These are phyloP conservation scores for Drosophila sp. DNA, from an alignment of 1,140 invertebrate species.

Conservation along the genomic window DNA sequence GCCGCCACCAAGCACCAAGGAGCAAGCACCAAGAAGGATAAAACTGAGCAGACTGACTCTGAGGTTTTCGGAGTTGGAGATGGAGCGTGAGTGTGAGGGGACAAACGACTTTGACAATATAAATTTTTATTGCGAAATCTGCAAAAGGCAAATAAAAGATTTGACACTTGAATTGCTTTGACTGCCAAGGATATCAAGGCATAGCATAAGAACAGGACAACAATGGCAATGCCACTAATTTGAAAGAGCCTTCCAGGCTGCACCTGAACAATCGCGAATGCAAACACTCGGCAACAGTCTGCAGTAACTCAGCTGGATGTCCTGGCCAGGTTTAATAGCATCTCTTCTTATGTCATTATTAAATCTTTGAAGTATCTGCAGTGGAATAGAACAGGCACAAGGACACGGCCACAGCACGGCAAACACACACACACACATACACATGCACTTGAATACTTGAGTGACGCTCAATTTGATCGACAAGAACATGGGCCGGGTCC, in stretches of 20 bases:
- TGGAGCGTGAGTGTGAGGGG: neutral
- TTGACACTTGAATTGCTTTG: slow-evolving; percentile 80
- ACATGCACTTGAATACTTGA: slow-evolving; percentile 76
- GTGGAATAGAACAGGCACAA: slow-evolving; percentile 42
- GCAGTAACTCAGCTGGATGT: slow-evolving; percentile 6
- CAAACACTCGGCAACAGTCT: slow-evolving; percentile 52
- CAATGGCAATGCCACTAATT: slow-evolving; percentile 52
- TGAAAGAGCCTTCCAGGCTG: slow-evolving; percentile 38
- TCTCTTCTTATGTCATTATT: slow-evolving; percentile 77
- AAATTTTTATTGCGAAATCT: slow-evolving; percentile 81
- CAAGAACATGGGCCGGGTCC: slow-evolving; percentile 35
- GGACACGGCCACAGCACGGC: neutral
- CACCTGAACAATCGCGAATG: slow-evolving; percentile 67
- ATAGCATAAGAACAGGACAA: slow-evolving; percentile 28
- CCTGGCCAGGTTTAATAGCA: slow-evolving; percentile 58
- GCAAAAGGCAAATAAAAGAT: slow-evolving; percentile 82
- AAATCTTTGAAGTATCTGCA: slow-evolving; percentile 76
- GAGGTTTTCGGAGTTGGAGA: slow-evolving; percentile 2
- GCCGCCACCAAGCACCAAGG: slow-evolving; percentile 27
- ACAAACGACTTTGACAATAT: slow-evolving; percentile 61
- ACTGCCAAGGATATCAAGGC: slow-evolving; percentile 36
- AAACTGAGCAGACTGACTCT: slow-evolving; percentile 29
- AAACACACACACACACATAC: slow-evolving; percentile 37
- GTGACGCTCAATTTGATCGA: slow-evolving; percentile 78
- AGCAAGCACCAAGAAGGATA: slow-evolving; percentile 38